Conservation (phyloP, 2,888 invertebrate species). For the Epirrhoe tristata region DNA sequence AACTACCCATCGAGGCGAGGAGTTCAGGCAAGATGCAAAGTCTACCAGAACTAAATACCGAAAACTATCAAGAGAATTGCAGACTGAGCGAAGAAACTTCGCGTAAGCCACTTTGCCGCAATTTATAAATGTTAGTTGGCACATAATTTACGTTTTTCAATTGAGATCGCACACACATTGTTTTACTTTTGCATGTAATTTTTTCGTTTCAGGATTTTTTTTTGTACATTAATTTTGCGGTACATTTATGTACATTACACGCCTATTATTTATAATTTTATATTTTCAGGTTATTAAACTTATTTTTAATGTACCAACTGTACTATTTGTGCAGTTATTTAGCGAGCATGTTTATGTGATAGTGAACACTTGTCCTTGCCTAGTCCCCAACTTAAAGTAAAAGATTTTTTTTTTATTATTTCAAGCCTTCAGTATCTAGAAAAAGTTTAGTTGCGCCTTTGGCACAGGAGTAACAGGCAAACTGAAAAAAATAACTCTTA, state of each 20-base stretch:
- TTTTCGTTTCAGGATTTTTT: conserved; percentile 21
- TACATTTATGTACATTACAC: conserved; percentile 47
- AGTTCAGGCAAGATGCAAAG: conserved; percentile 35
- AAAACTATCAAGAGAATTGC: conserved; percentile 13
- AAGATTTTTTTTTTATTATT: neutral
- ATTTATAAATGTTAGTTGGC: conserved; percentile 28
- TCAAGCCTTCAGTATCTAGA: neutral
- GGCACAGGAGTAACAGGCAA: no score
- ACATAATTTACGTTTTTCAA: conserved; percentile 10
- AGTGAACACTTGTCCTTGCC: neutral
- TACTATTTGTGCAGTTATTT: neutral
- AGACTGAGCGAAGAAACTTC: conserved; percentile 31
- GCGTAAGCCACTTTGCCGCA: conserved; percentile 27
- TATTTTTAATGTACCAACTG: neutral
- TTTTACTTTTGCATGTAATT: conserved; percentile 20
- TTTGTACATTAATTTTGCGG: conserved; percentile 21
- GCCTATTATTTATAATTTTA: conserved; percentile 54
- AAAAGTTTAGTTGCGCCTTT: neutral
- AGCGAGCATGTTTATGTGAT: conserved; percentile 14
- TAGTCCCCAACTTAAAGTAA: neutral
- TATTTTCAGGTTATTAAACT: neutral
- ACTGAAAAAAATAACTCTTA: no score
- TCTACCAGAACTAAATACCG: conserved; percentile 35
- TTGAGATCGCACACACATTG: conserved; percentile 21
- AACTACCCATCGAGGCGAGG: conserved; percentile 35